Conservation (phyloP, 2,888 invertebrate genomes). For the Athalia cordata region DNA sequence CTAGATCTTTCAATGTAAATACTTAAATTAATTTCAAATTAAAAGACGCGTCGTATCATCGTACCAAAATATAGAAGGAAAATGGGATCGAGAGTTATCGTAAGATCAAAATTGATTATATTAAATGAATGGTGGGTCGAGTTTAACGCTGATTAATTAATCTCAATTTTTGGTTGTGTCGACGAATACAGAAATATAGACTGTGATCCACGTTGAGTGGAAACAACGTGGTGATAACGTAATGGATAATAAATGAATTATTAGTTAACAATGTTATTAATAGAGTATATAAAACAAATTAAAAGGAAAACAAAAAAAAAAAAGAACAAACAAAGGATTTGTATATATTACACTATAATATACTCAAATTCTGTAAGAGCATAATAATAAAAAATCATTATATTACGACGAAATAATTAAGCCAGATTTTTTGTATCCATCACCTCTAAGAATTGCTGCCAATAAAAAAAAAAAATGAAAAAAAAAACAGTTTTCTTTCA, state of each 20-base stretch:
- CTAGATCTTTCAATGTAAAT: slow-evolving; percentile 21
- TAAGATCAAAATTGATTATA: not conserved
- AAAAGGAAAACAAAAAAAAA: no score
- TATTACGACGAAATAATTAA: slow-evolving; percentile 57
- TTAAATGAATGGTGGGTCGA: no score
- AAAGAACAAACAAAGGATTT: no score
- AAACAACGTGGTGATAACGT: slow-evolving; percentile 55
- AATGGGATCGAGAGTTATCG: not conserved
- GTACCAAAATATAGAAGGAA: slow-evolving; percentile 3
- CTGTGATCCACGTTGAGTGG: slow-evolving; percentile 72
- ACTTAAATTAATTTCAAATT: not conserved
- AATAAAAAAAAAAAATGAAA: not conserved
- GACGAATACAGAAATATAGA: slow-evolving; percentile 67
- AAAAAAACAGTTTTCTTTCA: not conserved
- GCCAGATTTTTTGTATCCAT: not conserved
- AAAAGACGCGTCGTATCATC: slow-evolving; percentile 2
- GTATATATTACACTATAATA: slow-evolving; percentile 68
- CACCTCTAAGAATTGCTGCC: not conserved
- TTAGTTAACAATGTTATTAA: slow-evolving; percentile 71
- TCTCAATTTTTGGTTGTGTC: slow-evolving; percentile 36
- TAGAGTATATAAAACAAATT: slow-evolving; percentile 55
- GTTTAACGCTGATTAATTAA: no score
- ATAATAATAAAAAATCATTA: slow-evolving; percentile 68
- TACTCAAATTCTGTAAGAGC: slow-evolving; percentile 67
- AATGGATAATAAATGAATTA: slow-evolving; percentile 66